Conservation (phyloP, 2,888 invertebrate genomes). For the Drosophila anomalipes region DNA sequence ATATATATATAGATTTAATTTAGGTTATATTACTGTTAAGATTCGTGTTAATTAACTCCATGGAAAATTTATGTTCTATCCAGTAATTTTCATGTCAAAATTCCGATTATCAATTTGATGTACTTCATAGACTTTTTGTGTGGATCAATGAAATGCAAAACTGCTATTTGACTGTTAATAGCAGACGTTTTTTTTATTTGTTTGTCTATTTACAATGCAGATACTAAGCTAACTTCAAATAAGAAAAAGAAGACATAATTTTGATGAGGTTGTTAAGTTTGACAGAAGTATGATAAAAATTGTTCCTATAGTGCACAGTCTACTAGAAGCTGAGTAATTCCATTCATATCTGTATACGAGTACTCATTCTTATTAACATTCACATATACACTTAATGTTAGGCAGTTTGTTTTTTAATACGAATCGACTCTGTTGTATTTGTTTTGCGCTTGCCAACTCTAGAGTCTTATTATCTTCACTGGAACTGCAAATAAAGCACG, state of each 20-base stretch:
- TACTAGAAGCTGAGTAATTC: background rate
- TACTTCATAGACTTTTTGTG: background rate
- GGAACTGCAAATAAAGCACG: background rate
- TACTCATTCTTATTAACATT: background rate
- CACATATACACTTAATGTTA: background rate
- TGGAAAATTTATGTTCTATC: background rate
- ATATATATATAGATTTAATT: background rate
- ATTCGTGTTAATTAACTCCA: background rate
- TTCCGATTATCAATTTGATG: background rate
- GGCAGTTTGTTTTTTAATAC: background rate
- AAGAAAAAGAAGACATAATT: background rate
- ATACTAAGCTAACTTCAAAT: background rate
- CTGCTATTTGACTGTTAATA: background rate
- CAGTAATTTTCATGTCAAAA: background rate
- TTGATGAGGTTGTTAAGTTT: constrained; percentile 1
- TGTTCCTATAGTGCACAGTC: background rate
- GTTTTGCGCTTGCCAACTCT: background rate
- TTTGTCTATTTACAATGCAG: background rate
- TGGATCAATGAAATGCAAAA: background rate
- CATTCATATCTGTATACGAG: background rate
- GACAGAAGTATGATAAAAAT: background rate
- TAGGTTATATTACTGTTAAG: background rate
- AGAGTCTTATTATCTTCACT: background rate
- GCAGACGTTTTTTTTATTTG: background rate
- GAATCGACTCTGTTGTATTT: background rate